These are phyloP conservation scores for Tinea trinotella DNA, from an alignment of 2,888 invertebrate genomes.

Conservation along the genomic window DNA sequence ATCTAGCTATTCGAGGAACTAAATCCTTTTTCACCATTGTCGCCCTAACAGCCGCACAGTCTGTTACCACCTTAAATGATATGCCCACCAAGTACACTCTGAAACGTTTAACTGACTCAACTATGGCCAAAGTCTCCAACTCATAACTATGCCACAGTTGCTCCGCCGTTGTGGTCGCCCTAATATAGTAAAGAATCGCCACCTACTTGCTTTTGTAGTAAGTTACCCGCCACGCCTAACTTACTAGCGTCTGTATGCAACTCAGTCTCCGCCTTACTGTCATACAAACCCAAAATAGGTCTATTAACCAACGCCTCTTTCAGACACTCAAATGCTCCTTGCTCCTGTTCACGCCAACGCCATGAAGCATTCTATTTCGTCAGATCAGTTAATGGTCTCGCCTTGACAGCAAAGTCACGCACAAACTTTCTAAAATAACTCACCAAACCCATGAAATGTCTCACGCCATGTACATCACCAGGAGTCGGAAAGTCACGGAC, in stretches of 20 bases:
- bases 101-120: constrained; percentile 31
- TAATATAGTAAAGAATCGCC: constrained; percentile 30
- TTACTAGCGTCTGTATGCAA: constrained; percentile 35
- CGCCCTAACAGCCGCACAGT: constrained; percentile 32
- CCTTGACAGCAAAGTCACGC: constrained; percentile 24
- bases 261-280: constrained; percentile 26
- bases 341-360: constrained; percentile 25
- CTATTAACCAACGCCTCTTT: constrained; percentile 24
- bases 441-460: too few species aligned
- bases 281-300: constrained; percentile 28
- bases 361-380: constrained; percentile 24
- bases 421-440: too few species aligned
- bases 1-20: constrained; percentile 29
- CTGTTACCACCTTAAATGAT: constrained; percentile 30
- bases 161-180: constrained; percentile 31
- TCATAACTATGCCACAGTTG: constrained; percentile 33
- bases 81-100: constrained; percentile 32
- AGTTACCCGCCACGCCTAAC: constrained; percentile 30
- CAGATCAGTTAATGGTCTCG: constrained; percentile 19
- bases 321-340: constrained; percentile 24
- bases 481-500: constrained; percentile 17
- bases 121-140: constrained; percentile 35
- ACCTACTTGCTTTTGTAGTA: constrained; percentile 26
- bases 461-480: too few species aligned
- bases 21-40: constrained; percentile 30